A percentile compares a stretch with the other conserved stretches of the same genome.
These are phyloP conservation scores for Stigmatopora nigra DNA, from an alignment of 2,113 vertebrate genomes.

Conservation along the genomic window DNA sequence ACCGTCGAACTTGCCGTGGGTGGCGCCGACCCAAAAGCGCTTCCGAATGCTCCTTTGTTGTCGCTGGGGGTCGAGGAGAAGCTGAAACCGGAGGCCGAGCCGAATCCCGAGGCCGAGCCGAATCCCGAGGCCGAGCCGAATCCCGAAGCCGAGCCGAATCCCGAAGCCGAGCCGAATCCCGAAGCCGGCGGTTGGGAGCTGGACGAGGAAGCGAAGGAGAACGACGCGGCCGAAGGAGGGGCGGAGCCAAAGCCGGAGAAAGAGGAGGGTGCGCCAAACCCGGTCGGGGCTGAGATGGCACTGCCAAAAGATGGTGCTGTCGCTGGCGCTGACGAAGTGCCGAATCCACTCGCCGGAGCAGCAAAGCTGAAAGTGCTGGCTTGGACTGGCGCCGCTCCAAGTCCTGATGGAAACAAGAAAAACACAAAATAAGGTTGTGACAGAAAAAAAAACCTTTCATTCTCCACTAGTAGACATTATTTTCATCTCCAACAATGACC, in stretches of 20 bases:
- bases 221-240: slow-evolving; percentile 36
- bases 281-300: slow-evolving; percentile 19
- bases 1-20: slow-evolving; percentile 30
- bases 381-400: slow-evolving; percentile 47
- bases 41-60: slow-evolving; percentile 25
- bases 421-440: background rate
- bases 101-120: slow-evolving; percentile 33
- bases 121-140: slow-evolving; percentile 40
- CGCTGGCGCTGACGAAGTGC: slow-evolving; percentile 32
- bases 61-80: slow-evolving; percentile 34
- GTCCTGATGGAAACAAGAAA: slow-evolving; percentile 43
- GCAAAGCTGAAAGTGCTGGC: slow-evolving; percentile 72
- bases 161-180: slow-evolving; percentile 9
- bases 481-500: slow-evolving; percentile 49
- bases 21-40: slow-evolving; percentile 19
- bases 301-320: slow-evolving; percentile 54
- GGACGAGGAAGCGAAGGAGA: slow-evolving; percentile 54
- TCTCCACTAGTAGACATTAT: no score
- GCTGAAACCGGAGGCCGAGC: slow-evolving; percentile 46
- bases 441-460: no score
- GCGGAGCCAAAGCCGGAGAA: slow-evolving; percentile 4
- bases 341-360: slow-evolving; percentile 55
- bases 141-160: slow-evolving; percentile 37
- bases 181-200: slow-evolving; percentile 6
- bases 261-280: slow-evolving; percentile 43